These are phyloP conservation scores for Xiphias gladius DNA, from an alignment of 2,113 vertebrate species.

Conservation along the genomic window DNA sequence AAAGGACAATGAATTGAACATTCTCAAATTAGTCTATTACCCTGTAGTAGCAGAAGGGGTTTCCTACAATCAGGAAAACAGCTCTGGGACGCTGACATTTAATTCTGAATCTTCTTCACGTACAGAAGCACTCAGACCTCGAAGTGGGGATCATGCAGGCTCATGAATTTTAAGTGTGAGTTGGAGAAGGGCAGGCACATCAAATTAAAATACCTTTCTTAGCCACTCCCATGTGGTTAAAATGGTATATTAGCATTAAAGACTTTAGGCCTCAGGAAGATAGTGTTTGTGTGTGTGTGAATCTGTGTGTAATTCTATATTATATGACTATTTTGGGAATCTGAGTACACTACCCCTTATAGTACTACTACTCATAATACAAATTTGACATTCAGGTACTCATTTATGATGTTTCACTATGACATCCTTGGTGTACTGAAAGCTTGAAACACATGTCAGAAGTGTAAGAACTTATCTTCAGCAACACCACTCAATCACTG, in stretches of 20 bases:
- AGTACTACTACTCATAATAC: background rate
- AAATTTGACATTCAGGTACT: background rate
- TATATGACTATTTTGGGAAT: background rate
- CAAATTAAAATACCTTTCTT: conserved; percentile 57
- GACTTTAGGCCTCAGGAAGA: background rate
- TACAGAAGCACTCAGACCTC: conserved; percentile 35
- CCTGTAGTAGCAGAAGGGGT: too few relatives aligned
- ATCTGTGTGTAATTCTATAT: background rate
- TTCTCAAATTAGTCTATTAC: conserved; percentile 22
- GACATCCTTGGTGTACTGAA: background rate
- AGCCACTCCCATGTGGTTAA: background rate
- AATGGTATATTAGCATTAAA: background rate
- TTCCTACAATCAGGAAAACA: conserved; percentile 1
- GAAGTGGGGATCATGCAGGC: conserved; percentile 29
- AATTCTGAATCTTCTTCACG: conserved; percentile 39
- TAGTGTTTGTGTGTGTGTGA: background rate
- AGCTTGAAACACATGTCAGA: background rate
- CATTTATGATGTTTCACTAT: background rate
- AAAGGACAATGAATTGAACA: conserved; percentile 37
- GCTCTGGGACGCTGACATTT: conserved; percentile 5
- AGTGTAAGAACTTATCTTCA: background rate
- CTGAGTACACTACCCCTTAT: background rate
- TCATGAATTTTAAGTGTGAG: conserved; percentile 70
- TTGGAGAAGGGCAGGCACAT: conserved; percentile 43
- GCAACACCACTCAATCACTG: too few relatives aligned